These are phyloP conservation scores for Acanthornis magna DNA, from an alignment of 2,797 vertebrate genomes.

Conservation along the genomic window DNA sequence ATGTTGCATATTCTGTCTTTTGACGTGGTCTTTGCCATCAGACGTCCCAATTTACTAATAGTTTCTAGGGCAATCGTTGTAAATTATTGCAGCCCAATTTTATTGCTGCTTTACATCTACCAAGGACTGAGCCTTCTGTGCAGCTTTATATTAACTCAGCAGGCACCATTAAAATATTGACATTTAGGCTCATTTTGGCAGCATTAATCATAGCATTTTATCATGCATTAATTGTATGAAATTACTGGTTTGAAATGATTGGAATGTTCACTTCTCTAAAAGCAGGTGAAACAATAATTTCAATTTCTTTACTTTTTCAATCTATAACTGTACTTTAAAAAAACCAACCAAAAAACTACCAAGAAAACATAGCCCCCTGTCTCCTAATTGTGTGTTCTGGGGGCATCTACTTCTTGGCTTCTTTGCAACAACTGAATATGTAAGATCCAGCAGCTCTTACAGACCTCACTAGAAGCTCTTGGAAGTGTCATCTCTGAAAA, in stretches of 20 bases:
- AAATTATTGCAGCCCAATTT: slow-evolving; percentile 32
- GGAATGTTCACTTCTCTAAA: background rate
- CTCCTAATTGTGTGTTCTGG: background rate
- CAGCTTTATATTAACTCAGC: background rate
- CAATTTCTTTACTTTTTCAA: background rate
- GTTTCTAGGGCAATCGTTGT: slow-evolving; percentile 4
- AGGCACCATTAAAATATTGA: slow-evolving; percentile 19
- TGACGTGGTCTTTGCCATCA: background rate
- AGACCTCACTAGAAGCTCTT: background rate
- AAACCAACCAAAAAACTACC: background rate
- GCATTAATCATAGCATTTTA: slow-evolving; percentile 12
- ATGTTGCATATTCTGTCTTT: background rate
- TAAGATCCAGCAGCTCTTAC: background rate
- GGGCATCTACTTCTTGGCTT: background rate
- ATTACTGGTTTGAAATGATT: background rate
- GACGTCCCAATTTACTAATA: slow-evolving; percentile 13
- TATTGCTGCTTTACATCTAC: slow-evolving; percentile 16
- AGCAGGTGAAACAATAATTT: background rate
- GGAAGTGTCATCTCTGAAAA: background rate
- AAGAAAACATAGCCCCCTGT: accelerated
- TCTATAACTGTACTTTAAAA: background rate
- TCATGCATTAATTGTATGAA: background rate
- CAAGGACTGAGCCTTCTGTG: background rate
- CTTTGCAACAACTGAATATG: background rate
- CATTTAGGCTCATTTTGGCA: slow-evolving; percentile 17